Evolutionary conservation across 1,140 invertebrate genomes (phyloP).

Genomic region (Neodiprion fabricii): DNA sequence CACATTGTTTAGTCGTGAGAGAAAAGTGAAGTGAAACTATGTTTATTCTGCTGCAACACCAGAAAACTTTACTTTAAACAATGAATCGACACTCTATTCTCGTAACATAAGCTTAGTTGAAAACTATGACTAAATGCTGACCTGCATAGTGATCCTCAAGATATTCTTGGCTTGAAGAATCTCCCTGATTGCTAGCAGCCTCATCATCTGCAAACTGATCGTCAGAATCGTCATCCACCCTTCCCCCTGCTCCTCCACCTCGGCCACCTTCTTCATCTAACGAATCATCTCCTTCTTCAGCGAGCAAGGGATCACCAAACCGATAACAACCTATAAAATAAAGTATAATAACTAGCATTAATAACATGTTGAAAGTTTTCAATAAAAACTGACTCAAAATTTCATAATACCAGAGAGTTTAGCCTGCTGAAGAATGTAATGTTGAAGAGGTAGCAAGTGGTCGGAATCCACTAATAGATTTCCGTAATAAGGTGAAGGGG

Average conservation of each 20-base stretch:
- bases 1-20: background rate
- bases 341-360: constrained; percentile 9
- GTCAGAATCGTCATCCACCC: constrained; percentile 63
- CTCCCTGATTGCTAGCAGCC: constrained; percentile 67
- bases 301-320: constrained; percentile 67
- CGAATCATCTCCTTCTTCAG: constrained; percentile 73
- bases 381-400: constrained; percentile 20
- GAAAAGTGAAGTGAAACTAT: no score
- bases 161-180: constrained; percentile 67
- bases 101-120: background rate
- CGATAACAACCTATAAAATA: constrained; percentile 64
- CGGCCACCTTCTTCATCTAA: constrained; percentile 64
- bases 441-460: constrained; percentile 82
- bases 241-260: constrained; percentile 43
- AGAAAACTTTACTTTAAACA: no score
- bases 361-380: constrained; percentile 19
- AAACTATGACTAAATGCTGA: constrained; percentile 18
- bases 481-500: constrained; percentile 55
- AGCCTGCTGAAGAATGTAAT: constrained; percentile 87
- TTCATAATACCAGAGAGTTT: constrained; percentile 70
- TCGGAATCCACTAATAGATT: constrained; percentile 58
- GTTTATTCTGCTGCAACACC: no score
- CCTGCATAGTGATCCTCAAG: constrained; percentile 62
- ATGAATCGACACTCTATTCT: no score
- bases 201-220: constrained; percentile 75